A percentile compares a stretch with the other conserved stretches of the same genome.
Evolutionary conservation across 30 jellyfish, hydroid and myxozoan species (phyloP).

Genomic region (Pseudorhiza aurosa): DNA sequence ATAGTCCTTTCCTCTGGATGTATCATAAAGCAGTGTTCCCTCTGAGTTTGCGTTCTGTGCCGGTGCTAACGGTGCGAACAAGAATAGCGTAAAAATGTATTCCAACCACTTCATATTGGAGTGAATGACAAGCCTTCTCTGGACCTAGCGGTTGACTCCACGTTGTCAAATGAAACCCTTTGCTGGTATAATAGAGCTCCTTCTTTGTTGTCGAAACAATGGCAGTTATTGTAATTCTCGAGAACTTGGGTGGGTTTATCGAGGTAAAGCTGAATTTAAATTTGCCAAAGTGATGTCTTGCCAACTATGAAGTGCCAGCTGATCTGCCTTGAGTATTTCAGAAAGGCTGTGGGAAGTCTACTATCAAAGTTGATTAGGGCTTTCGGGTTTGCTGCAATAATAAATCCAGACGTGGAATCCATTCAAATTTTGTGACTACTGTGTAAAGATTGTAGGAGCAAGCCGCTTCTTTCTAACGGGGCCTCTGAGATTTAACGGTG

Average conservation of each 20-base stretch:
- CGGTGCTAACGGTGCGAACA: not conserved
- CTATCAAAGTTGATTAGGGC: too few relatives aligned
- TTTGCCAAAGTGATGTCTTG: not conserved
- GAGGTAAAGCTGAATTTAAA: not conserved
- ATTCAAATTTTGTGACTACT: not conserved
- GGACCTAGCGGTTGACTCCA: not conserved
- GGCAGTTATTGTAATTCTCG: not conserved
- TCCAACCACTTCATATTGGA: not conserved
- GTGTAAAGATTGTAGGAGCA: not conserved
- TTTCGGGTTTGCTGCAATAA: too few relatives aligned
- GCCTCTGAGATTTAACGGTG: not conserved
- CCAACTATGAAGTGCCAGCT: not conserved
- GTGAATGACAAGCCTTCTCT: not conserved
- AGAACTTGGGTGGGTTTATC: not conserved
- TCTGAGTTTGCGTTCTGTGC: conserved; percentile 1
- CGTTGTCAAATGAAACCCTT: not conserved
- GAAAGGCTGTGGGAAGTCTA: not conserved
- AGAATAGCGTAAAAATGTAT: not conserved
- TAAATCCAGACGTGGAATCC: not conserved
- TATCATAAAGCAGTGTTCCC: conserved; percentile 18
- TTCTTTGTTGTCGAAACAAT: not conserved
- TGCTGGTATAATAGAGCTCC: not conserved
- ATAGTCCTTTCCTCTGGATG: conserved; percentile 10
- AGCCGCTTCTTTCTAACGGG: conserved; percentile 4
- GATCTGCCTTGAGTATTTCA: not conserved